phyloP scores from a whole-genome alignment of 2,797 vertebrate genomes.

The Acomys russatus region DNA sequence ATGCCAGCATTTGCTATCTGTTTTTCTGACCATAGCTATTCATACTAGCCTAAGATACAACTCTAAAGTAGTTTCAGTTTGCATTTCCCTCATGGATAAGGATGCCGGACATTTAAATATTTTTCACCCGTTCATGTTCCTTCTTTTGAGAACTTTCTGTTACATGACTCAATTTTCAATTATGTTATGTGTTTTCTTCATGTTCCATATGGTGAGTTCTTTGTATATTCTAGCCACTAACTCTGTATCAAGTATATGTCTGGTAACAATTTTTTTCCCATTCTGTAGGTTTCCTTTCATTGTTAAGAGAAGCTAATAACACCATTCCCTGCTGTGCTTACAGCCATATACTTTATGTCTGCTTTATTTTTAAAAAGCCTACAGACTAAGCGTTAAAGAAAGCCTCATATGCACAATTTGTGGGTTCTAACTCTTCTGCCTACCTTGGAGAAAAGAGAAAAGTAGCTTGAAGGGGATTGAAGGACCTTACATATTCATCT shows the following conservation, averaged over 20 bases:
- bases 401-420: neutral
- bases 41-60: neutral
- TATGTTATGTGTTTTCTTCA: neutral
- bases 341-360: neutral
- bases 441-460: constrained; percentile 39
- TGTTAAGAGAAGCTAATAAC: neutral
- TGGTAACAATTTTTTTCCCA: neutral
- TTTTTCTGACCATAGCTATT: neutral
- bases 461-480: neutral
- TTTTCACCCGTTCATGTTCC: neutral
- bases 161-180: neutral
- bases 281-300: neutral
- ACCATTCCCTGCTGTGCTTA: neutral
- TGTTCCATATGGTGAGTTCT: neutral
- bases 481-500: neutral
- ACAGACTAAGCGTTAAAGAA: neutral
- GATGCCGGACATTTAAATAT: neutral
- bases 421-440: neutral
- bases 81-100: neutral
- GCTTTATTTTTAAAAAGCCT: constrained; percentile 31
- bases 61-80: neutral
- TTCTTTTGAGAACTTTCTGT: neutral
- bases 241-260: neutral
- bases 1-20: neutral
- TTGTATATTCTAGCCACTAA: neutral